These are phyloP conservation scores for Drosophila fungiperda DNA, from an alignment of 2,888 invertebrate genomes.

Conservation along the genomic window DNA sequence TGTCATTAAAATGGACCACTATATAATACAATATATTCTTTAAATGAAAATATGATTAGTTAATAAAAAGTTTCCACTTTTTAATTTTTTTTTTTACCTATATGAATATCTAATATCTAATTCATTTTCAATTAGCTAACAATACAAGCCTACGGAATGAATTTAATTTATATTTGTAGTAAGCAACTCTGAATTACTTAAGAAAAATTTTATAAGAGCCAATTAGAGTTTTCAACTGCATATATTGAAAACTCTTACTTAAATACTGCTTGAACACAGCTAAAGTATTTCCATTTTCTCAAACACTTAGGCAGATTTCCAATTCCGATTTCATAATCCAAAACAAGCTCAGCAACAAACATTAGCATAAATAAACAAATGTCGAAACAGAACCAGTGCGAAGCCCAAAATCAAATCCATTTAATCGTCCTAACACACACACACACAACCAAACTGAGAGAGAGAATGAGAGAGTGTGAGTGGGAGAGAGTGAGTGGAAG, in stretches of 20 bases:
- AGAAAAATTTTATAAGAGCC: no score
- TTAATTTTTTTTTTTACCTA: not conserved
- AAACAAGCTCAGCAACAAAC: conserved; percentile 48
- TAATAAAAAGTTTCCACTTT: not conserved
- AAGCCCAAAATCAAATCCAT: conserved; percentile 64
- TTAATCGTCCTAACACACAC: conserved; percentile 63
- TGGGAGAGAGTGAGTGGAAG: not conserved
- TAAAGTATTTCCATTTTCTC: not conserved
- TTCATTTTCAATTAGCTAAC: not conserved
- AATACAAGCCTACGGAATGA: not conserved
- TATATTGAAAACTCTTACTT: not conserved
- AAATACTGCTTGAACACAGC: conserved; percentile 1
- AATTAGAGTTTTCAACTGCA: not conserved
- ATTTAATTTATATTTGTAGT: no score
- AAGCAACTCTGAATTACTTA: not conserved
- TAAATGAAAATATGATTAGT: not conserved
- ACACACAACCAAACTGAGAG: conserved; percentile 15
- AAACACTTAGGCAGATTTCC: not conserved
- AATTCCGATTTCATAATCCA: conserved; percentile 48
- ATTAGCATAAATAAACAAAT: conserved; percentile 56
- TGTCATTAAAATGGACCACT: not conserved
- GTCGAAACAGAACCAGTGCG: conserved; percentile 35
- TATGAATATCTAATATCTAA: not conserved
- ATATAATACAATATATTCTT: not conserved
- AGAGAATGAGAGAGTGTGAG: not conserved